phyloP scores from a whole-genome alignment of 2,888 invertebrate species.

The Aspidiotus destructor region DNA sequence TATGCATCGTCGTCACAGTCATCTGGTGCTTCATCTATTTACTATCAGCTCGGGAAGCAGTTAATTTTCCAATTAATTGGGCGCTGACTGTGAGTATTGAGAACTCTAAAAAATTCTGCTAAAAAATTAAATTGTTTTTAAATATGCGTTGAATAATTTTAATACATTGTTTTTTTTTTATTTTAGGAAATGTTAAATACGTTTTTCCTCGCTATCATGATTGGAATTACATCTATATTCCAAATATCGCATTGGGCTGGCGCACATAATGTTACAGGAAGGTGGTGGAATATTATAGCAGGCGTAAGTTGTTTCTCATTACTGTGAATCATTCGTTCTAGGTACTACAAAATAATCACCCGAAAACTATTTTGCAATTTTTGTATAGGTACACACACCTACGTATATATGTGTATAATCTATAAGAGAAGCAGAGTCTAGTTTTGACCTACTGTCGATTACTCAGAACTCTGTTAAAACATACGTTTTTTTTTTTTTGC shows the following conservation, averaged over 20 bases:
- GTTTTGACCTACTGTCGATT: too few relatives aligned
- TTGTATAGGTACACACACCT: too few relatives aligned
- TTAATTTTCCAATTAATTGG: slow-evolving; percentile 74
- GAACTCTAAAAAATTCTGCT: background rate
- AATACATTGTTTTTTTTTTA: slow-evolving; percentile 40
- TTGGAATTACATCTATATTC: slow-evolving; percentile 69
- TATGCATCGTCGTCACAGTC: slow-evolving; percentile 70
- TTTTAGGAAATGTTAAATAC: slow-evolving; percentile 71
- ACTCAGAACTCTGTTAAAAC: too few relatives aligned
- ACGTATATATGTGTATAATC: too few relatives aligned
- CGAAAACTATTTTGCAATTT: too few relatives aligned
- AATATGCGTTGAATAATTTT: slow-evolving; percentile 4
- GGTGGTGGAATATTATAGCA: slow-evolving; percentile 59
- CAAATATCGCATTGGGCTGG: slow-evolving; percentile 58
- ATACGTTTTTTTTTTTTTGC: too few relatives aligned
- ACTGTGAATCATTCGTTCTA: too few relatives aligned
- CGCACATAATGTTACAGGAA: slow-evolving; percentile 40
- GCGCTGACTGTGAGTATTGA: slow-evolving; percentile 59
- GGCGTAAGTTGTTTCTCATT: slow-evolving; percentile 51
- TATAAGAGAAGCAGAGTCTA: too few relatives aligned
- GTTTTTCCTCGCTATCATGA: slow-evolving; percentile 56
- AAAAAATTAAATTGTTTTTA: background rate
- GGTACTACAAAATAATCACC: too few relatives aligned
- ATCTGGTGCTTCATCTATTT: slow-evolving; percentile 73
- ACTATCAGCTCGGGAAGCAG: slow-evolving; percentile 66